Base-by-base conservation (phyloP, 2,113 vertebrate genomes). In the Microcebus lehilahytsara region DNA sequence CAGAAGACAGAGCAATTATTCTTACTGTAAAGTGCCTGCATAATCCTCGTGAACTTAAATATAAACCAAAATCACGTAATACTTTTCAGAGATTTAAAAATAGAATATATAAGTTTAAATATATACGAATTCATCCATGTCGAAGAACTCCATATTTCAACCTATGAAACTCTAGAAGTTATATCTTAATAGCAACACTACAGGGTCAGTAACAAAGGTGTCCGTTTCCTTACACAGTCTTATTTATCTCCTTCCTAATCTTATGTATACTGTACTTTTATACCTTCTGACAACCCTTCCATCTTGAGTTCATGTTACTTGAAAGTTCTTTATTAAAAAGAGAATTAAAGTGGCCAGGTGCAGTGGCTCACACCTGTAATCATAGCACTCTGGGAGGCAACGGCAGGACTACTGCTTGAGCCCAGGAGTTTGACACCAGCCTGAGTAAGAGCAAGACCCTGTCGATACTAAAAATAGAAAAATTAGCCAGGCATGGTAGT, bases 21-120 rank as follows among this genome's bases (percentile, higher is more conserved):
- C 49, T 89, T 84, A 42, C 56, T 88, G 9, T 81, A 34, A 95
- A 75, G 11, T 77, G 14, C 20, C 83, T 72, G 9, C 34, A 79
- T 85, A 58, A 74, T 74, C 91, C 27, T 93, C 16, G 34, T 22
- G 34, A 85, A 51, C 42, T 60, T 79, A 84, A 88, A 74, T 69
- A 87, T 66, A 93, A 96, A 87, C 81, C 75, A 89, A 3, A 84
- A 30, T 40, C 46, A 62, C 60, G 19, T 40, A 75, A 62, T 6
- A 20, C 19, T 84, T 53, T 83, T 90, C 14, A 51, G 25, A 58
- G 23, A 92, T 85, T 96, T 85, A 87, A 88, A 88, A 84, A 74
- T 88, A 34, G 60, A 20, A 10, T 23, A 37, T 42, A 25, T 84
- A 81, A 42, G 19, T 91, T 94, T 91, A 77, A 95, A 75, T 81